phyloP scores from a whole-genome alignment of 1,140 invertebrate genomes.

The Ridgeia piscesae region DNA sequence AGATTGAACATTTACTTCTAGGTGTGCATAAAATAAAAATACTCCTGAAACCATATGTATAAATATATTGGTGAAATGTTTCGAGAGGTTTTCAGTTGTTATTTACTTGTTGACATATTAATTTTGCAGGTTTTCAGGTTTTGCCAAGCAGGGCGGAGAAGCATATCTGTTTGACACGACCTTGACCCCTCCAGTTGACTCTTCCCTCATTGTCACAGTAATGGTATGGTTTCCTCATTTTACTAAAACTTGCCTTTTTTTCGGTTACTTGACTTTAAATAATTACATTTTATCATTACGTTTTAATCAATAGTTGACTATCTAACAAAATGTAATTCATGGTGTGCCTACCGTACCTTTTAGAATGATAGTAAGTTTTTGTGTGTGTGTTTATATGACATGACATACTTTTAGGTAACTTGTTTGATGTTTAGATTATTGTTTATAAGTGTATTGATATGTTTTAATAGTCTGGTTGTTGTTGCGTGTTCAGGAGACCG shows the following conservation, averaged over 20 bases:
- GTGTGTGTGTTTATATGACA: no score
- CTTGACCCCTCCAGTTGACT: conserved; percentile 72
- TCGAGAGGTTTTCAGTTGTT: conserved; percentile 22
- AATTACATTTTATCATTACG: no score
- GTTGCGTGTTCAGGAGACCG: conserved; percentile 60
- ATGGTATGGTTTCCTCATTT: conserved; percentile 40
- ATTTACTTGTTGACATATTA: conserved; percentile 9
- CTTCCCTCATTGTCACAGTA: conserved; percentile 76
- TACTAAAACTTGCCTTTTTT: conserved; percentile 5
- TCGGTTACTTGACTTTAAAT: conserved; percentile 40
- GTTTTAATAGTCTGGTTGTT: background rate
- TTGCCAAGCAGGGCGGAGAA: conserved; percentile 88
- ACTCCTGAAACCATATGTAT: background rate
- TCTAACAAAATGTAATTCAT: no score
- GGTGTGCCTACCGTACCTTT: no score
- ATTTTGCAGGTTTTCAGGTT: conserved; percentile 77
- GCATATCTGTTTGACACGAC: conserved; percentile 84
- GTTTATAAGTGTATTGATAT: no score
- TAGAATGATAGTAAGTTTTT: no score
- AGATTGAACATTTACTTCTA: no score
- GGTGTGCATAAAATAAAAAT: no score
- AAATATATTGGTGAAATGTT: background rate
- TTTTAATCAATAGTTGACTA: no score
- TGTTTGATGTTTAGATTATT: no score
- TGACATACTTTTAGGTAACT: no score